Conservation (phyloP, 1,140 invertebrate species). For the Penaeus chinensis region DNA sequence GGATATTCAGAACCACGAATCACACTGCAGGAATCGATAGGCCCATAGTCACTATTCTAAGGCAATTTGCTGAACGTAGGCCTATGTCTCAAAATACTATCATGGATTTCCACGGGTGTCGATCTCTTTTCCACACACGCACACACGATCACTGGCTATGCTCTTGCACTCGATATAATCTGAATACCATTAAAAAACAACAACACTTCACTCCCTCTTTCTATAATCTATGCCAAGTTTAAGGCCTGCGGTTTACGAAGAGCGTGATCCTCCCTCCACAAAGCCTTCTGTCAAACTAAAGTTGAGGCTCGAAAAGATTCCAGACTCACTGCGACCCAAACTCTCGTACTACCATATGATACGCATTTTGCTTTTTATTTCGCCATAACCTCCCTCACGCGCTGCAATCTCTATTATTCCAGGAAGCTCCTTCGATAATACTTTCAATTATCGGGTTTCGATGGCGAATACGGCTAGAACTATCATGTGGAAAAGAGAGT, state of each 20-base stretch:
- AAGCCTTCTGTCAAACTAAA: constrained; percentile 34
- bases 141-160: background rate
- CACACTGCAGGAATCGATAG: background rate
- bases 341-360: constrained; percentile 43
- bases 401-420: no score
- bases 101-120: constrained; percentile 25
- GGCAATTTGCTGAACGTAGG: constrained; percentile 18
- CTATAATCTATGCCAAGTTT: background rate
- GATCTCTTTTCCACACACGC: background rate
- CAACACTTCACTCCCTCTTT: constrained; percentile 14
- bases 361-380: constrained; percentile 1
- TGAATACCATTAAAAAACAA: background rate
- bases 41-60: constrained; percentile 27
- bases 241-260: background rate
- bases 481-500: no score
- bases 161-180: background rate
- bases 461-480: no score
- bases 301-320: background rate
- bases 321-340: constrained; percentile 29
- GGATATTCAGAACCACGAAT: background rate
- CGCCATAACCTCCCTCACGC: no score
- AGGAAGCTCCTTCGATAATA: no score
- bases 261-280: background rate
- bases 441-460: no score
- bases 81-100: constrained; percentile 11